phyloP scores from a whole-genome alignment of 2,888 invertebrate genomes.

The Ashinkailepas kermadecensis region DNA sequence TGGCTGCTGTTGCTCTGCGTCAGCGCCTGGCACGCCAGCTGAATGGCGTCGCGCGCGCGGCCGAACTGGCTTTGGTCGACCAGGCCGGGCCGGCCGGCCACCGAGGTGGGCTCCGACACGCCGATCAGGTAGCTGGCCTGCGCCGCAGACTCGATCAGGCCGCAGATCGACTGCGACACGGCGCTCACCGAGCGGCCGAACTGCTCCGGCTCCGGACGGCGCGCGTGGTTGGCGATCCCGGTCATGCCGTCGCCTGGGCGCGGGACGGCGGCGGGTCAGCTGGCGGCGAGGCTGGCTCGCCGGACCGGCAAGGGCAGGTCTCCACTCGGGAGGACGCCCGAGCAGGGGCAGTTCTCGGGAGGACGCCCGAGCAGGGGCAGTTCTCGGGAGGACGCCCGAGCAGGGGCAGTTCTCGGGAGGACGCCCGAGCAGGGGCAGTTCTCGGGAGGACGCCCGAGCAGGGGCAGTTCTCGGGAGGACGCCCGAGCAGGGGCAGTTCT shows the following conservation, averaged over 20 bases:
- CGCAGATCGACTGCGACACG: slow-evolving; percentile 81
- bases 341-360: too few species aligned
- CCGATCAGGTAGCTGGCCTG: slow-evolving; percentile 94
- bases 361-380: too few species aligned
- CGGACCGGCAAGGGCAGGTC: too few species aligned
- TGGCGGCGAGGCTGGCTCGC: too few species aligned
- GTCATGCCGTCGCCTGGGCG: slow-evolving; percentile 75
- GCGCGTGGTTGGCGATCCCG: slow-evolving; percentile 86
- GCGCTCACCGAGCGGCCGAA: slow-evolving; percentile 75
- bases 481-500: too few species aligned
- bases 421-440: too few species aligned
- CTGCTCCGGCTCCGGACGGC: slow-evolving; percentile 72
- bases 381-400: too few species aligned
- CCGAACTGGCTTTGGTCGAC: slow-evolving; percentile 82
- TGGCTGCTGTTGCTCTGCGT: slow-evolving; percentile 63
- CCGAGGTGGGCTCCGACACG: slow-evolving; percentile 81
- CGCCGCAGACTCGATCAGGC: slow-evolving; percentile 83
- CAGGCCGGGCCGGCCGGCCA: slow-evolving; percentile 77
- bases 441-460: too few species aligned
- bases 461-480: too few species aligned
- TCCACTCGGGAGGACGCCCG: too few species aligned
- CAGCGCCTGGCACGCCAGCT: slow-evolving; percentile 74
- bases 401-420: too few species aligned
- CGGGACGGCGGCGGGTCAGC: neutral
- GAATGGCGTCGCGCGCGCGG: slow-evolving; percentile 81